Evolutionary conservation across 2,797 vertebrate species (phyloP).

Genomic region (Anguilla marmorata): DNA sequence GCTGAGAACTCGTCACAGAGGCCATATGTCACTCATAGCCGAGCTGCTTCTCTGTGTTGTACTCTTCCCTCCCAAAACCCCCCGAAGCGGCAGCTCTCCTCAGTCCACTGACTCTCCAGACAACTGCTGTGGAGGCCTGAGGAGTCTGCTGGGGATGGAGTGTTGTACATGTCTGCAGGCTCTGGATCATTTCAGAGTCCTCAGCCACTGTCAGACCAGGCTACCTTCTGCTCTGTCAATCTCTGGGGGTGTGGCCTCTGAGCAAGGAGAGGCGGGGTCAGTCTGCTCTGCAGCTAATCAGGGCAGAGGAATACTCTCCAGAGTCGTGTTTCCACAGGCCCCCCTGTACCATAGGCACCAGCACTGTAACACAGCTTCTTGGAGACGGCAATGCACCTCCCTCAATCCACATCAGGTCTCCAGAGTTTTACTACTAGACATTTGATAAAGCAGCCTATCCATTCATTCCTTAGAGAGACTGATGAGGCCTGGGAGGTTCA

Average conservation of each 20-base stretch:
- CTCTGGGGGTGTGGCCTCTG: slow-evolving; percentile 17
- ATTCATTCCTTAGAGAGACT: slow-evolving; percentile 19
- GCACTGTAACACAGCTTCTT: background rate
- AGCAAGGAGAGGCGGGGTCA: slow-evolving; percentile 20
- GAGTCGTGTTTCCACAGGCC: background rate
- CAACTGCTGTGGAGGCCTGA: background rate
- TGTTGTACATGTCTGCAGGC: background rate
- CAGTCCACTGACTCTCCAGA: background rate
- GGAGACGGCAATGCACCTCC: background rate
- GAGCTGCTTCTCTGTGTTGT: background rate
- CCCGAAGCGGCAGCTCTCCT: background rate
- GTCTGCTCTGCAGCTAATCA: slow-evolving; percentile 20
- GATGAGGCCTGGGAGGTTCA: background rate
- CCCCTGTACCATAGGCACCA: background rate
- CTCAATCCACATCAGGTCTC: slow-evolving; percentile 17
- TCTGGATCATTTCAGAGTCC: background rate
- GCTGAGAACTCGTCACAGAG: background rate
- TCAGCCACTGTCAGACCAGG: background rate
- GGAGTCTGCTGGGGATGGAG: background rate
- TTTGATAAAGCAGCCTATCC: slow-evolving; percentile 28
- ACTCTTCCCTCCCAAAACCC: background rate
- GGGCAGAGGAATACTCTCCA: background rate
- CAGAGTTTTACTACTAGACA: slow-evolving; percentile 18
- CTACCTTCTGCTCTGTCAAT: background rate
- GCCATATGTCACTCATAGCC: background rate